Evolutionary conservation across 2,113 vertebrate species (phyloP), one percentile per base, ranked within the genome.

Genomic region (Chaenogobius annularis): DNA sequence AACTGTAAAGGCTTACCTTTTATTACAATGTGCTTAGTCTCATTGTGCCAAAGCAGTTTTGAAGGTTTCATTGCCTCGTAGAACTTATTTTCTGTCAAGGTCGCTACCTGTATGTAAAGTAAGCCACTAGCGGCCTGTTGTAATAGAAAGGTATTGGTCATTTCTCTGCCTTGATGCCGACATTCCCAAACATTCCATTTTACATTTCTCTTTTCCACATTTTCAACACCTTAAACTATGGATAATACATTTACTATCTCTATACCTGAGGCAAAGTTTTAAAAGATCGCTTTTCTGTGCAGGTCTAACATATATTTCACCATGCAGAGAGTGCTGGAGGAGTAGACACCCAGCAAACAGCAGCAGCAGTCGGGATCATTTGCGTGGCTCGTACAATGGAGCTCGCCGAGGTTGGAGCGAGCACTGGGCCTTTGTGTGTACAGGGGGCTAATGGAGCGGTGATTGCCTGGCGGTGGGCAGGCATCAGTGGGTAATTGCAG

Each of bases 381-480:
- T 89, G 87, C 61, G 52, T 20, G n/a, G 7, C 11, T 67, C 23
- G 54, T 23, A 23, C 20, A 56, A 4, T 12, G 54, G 54, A 1
- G n/a, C 54, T 55, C 6, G 20, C 50, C n/a, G 50, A 66, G 74
- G 40, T 58, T 37, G 22, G 65, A 61, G 7, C 72, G 70, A 1
- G 55, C 66, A 35, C 20, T 44, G 72, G 74, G 71, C 83, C 61
- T 68, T 61, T 84, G 75, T 80, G 46, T 80, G n/a, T 85, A 66
- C 74, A 69, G 81, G 82, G 84, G 14, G 85, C 88, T 92, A 92
- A 92, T 92, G 91, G 91, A 86, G 82, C 86, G 84, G 83, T 91
- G 90, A 92, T 92, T 93, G 90, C 90, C 87, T 80, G 85, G 89
- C 83, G 68, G 90, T 89, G 89, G 90, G 87, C 90, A 89, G 90